Evolutionary conservation across 1,140 invertebrate genomes (phyloP).

Genomic region (Piezodorus guildinii): DNA sequence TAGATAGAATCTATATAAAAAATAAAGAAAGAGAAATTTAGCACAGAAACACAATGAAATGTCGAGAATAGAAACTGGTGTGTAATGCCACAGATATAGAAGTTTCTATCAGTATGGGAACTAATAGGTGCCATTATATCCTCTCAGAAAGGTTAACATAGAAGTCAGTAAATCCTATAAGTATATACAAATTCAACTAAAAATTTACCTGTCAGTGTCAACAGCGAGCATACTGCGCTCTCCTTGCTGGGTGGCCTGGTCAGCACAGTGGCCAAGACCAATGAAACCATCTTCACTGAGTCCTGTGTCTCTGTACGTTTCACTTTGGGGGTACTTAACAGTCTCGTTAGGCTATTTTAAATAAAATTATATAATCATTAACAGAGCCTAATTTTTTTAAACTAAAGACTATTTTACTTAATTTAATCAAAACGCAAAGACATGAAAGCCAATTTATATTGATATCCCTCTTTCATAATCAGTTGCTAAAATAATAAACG

Average conservation of each 20-base stretch:
- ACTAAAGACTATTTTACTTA: background rate
- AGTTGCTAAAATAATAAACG: no score
- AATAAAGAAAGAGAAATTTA: no score
- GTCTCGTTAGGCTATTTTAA: conserved; percentile 43
- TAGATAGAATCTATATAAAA: no score
- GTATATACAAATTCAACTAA: background rate
- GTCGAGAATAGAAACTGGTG: no score
- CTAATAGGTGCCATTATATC: no score
- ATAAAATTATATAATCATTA: conserved; percentile 11
- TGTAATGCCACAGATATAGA: no score
- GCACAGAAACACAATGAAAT: no score
- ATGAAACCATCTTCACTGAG: conserved; percentile 56
- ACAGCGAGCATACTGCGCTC: conserved; percentile 75
- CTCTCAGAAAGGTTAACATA: no score
- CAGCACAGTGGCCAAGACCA: conserved; percentile 74
- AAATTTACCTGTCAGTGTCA: conserved; percentile 60
- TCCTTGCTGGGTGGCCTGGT: conserved; percentile 73
- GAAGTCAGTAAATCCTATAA: no score
- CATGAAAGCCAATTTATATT: background rate
- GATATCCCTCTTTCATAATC: no score
- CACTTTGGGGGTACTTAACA: conserved; percentile 58
- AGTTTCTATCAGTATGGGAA: no score
- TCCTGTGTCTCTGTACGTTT: conserved; percentile 37
- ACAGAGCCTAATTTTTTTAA: background rate
- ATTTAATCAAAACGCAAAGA: no score